phyloP scores from a whole-genome alignment of 2,797 vertebrate species.

The Holocentrus rufus region DNA sequence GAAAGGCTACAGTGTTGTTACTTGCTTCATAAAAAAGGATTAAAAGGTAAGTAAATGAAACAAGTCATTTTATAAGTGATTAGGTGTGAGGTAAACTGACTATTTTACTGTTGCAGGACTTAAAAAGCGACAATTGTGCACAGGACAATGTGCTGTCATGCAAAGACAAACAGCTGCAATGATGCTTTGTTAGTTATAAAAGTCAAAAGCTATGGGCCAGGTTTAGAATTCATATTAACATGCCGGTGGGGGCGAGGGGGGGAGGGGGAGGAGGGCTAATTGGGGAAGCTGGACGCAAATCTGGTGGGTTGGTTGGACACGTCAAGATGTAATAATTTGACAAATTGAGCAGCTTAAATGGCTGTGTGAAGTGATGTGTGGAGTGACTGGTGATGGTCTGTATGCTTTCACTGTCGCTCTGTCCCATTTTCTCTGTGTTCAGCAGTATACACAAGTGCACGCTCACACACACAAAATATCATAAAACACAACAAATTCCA shows the following conservation, averaged over 20 bases:
- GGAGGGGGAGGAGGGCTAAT: neutral
- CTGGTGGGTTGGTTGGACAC: neutral
- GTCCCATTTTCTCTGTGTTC: neutral
- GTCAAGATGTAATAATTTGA: constrained; percentile 41
- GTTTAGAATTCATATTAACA: neutral
- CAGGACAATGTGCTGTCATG: no score
- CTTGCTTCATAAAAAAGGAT: neutral
- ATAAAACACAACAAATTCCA: no score
- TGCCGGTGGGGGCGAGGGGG: no score
- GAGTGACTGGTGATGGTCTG: constrained; percentile 13
- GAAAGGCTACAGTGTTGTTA: neutral
- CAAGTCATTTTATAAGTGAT: constrained; percentile 4
- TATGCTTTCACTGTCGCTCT: neutral
- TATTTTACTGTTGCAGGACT: neutral
- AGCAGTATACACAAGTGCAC: neutral
- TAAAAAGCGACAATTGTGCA: neutral
- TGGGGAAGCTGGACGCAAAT: neutral
- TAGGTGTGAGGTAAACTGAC: neutral
- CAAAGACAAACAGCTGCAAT: neutral
- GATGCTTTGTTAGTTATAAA: neutral
- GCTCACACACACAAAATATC: no score
- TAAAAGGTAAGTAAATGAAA: constrained; percentile 15
- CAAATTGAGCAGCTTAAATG: constrained; percentile 32
- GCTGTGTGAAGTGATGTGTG: constrained; percentile 25
- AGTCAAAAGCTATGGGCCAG: neutral